Evolutionary conservation across 2,113 vertebrate genomes (phyloP).

Genomic region (Rana temporaria): DNA sequence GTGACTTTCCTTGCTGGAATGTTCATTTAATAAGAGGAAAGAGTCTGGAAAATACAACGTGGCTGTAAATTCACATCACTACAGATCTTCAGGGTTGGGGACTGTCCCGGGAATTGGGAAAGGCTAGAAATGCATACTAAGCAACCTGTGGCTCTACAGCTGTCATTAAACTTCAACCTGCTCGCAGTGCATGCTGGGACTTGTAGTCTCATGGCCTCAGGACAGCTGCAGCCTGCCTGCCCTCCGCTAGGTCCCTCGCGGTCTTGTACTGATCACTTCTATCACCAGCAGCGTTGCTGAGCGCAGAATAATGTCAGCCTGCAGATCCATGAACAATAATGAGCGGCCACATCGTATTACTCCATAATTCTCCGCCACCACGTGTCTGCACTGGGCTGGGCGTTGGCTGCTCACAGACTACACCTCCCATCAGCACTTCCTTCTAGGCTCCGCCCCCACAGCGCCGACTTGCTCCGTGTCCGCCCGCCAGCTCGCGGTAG

Average conservation of each 20-base stretch:
- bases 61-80: no score
- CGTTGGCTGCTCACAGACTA: slow-evolving; percentile 33
- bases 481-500: background rate
- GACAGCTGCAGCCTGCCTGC: background rate
- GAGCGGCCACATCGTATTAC: background rate
- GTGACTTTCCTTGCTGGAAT: no score
- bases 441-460: background rate
- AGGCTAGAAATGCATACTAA: background rate
- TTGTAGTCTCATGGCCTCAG: background rate
- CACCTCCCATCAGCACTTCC: slow-evolving; percentile 11
- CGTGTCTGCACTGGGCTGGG: slow-evolving; percentile 32
- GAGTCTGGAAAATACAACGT: no score
- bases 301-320: no score
- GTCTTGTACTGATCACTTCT: background rate
- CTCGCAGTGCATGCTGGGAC: background rate
- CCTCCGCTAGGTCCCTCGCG: background rate
- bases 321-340: background rate
- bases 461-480: background rate
- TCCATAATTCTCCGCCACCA: background rate
- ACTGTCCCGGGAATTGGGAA: no score
- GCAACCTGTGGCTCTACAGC: background rate
- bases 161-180: background rate
- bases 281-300: no score
- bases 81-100: no score
- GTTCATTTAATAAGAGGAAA: no score